These are phyloP conservation scores for Achatina immaculata DNA, from an alignment of 1,140 invertebrate species.

Conservation along the genomic window DNA sequence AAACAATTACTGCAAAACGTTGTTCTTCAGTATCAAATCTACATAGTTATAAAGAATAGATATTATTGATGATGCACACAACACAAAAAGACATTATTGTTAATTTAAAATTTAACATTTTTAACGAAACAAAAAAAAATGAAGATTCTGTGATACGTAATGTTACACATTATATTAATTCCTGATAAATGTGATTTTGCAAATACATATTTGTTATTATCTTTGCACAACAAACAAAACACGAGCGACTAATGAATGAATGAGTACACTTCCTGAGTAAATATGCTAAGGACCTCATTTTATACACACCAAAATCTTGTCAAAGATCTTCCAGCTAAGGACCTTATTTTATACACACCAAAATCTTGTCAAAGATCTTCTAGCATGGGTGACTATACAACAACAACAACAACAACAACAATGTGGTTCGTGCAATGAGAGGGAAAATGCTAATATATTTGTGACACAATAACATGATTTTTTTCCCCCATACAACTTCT, in stretches of 20 bases:
- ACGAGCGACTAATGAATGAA: neutral
- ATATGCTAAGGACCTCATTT: constrained; percentile 13
- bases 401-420: no score
- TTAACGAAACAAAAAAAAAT: neutral
- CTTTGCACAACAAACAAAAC: neutral
- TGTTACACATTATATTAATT: constrained; percentile 8
- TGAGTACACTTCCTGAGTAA: constrained; percentile 32
- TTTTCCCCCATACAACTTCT: no score
- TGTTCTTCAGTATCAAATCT: neutral
- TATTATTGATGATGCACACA: neutral
- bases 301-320: neutral
- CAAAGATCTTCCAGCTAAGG: no score
- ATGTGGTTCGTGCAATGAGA: no score
- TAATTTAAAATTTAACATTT: neutral
- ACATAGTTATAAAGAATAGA: neutral
- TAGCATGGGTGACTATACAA: neutral
- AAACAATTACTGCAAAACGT: neutral
- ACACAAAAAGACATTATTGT: neutral
- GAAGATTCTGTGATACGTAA: constrained; percentile 17
- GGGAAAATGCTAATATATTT: neutral
- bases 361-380: neutral
- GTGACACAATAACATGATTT: neutral
- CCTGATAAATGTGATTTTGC: constrained; percentile 14
- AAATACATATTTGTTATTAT: neutral
- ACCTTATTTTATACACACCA: neutral